Base-by-base conservation (phyloP, 2,113 vertebrate genomes). In the Toxotes chatareus region DNA sequence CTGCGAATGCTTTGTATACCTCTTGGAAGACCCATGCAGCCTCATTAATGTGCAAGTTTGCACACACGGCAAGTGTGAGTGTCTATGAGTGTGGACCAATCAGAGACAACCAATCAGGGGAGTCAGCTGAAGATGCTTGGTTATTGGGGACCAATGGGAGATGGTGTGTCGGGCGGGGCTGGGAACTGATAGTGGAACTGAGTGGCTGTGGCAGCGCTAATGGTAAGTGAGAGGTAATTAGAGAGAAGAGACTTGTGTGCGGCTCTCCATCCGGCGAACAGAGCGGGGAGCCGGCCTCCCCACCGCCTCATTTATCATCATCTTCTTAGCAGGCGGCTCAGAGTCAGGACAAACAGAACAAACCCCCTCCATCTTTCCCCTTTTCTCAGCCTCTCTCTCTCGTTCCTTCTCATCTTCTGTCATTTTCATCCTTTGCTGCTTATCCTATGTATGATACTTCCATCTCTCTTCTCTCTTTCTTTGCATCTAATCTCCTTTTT, bases 141-240 rank as follows among this genome's bases (percentile, higher is more conserved):
- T 67, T 81, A 55, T n/a, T 63, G 38, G 77, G 76, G 51, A 85
- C 88, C 89, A 82, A 89, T 86, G 80, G 78, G 65, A 91, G 70
- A 31, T 55, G 85, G 84, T 13, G 23, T 61, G 59, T 69, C 34
- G 21, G 82, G 79, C 61, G 44, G 67, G 65, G 74, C 69, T 64
- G 70, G 79, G 87, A 91, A 93, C 63, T 89, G 93, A 95, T 89
- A 86, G 86, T 74, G 86, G 71, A 86, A 76, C 86, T 86, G 94
- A 94, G 85, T 75, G 79, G 74, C 83, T 56, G 83, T 91, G 93
- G 90, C 92, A 92, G 89, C 23, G 70, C 85, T 94, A 94, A 94
- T 92, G 88, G 88, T 95, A 94, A 95, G 89, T 93, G 91, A 94
- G 94, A 88, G 91, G 91, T 94, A 94, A 95, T 95, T 95, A 96